Evolutionary conservation across 2,797 vertebrate species (phyloP).

Genomic region (Choloepus didactylus): DNA sequence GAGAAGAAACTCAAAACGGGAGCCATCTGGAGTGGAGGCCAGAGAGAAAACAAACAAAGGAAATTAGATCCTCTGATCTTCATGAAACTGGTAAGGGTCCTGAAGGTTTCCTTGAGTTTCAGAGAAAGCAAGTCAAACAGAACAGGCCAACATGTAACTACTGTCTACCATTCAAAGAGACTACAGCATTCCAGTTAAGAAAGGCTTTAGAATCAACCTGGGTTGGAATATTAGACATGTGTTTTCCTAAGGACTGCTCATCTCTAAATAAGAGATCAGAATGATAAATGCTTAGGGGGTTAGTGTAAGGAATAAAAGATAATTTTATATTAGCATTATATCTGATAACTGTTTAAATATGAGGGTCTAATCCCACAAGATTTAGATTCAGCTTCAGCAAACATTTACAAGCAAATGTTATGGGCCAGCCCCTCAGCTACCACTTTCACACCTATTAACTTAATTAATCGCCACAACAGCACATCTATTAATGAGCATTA

Average conservation of each 20-base stretch:
- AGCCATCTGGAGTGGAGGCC: neutral
- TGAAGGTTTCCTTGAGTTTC: neutral
- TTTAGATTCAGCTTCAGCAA: slow-evolving; percentile 45
- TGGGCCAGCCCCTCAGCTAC: neutral
- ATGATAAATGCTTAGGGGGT: neutral
- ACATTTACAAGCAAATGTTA: neutral
- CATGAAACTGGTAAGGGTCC: neutral
- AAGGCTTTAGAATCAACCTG: neutral
- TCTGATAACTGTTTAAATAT: neutral
- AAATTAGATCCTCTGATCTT: neutral
- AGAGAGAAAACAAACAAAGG: neutral
- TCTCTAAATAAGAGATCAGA: neutral
- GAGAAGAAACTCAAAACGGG: neutral
- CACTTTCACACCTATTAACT: neutral
- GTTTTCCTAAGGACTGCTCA: neutral
- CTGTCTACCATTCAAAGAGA: neutral
- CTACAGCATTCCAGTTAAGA: neutral
- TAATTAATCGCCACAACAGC: neutral
- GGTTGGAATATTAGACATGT: neutral
- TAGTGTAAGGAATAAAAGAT: neutral
- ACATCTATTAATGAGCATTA: slow-evolving; percentile 24
- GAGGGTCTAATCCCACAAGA: neutral
- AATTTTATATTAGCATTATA: neutral
- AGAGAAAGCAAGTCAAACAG: neutral
- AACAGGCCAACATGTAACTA: neutral